Evolutionary conservation across 2,888 invertebrate species (phyloP), one percentile per base, ranked within the genome.

Genomic region (Sympetrum striolatum): DNA sequence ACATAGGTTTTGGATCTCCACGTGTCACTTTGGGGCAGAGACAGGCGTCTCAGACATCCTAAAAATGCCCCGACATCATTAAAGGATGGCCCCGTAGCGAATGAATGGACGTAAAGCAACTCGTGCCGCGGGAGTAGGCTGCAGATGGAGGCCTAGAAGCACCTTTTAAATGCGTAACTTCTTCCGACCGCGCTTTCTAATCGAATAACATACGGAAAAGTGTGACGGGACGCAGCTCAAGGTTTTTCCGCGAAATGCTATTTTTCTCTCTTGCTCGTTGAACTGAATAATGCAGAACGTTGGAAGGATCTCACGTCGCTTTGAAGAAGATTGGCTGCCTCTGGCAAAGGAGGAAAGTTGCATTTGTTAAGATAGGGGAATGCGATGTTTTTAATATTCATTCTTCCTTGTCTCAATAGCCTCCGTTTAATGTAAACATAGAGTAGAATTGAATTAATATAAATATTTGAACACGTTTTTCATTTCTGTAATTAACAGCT

Each of bases 131-230:
- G 18, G 82, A 60, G 22, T 35, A 18, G 22, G 86, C 15, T n/a
- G 37, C 37, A 39, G 58, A 53, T 12, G 15, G 48, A 86, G 82
- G 35, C 58, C 82, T 58, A 58, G 86, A 86, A 86, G 25, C n/a
- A 12, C 39, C 35, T 86, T 37, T 86, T 37, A 86, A 60, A 37
- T 60, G 86, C 48, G 86, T 58, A 86, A 60, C 86, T n/a, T 86
- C 86, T 35, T 58, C 53, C 58, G 60, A 22, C 58, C 82, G 58
- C 53, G 86, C 60, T 86, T 86, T 86, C 86, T 86, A 86, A 86
- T 86, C 60, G 86, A 86, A 86, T 60, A 31, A 64, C 60, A 60
- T 86, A 64, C 37, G 81, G 60, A 58, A 37, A 86, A 86, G 64
- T 60, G 86, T 64, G 86, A 37, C 86, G 86, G 60, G 58, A 86